These are phyloP conservation scores for Hermaeophaga mercurialis DNA, from an alignment of 2,888 invertebrate genomes.

Conservation along the genomic window DNA sequence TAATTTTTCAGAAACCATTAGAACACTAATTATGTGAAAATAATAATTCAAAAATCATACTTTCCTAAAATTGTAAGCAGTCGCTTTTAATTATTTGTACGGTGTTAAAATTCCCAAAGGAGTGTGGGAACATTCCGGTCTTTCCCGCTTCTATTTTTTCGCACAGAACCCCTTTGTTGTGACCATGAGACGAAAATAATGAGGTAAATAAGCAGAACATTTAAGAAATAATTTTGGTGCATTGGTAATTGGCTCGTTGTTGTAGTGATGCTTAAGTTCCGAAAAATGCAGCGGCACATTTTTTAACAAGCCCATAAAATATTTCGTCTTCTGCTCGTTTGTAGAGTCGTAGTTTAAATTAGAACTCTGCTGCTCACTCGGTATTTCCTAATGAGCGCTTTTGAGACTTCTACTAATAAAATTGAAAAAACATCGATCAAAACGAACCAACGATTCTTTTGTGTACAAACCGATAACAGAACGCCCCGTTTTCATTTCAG, in stretches of 20 bases:
- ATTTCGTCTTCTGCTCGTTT: constrained; percentile 34
- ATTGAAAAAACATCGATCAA: constrained; percentile 5
- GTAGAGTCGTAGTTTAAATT: constrained; percentile 33
- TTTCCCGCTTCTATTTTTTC: constrained; percentile 16
- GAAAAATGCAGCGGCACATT: constrained; percentile 40
- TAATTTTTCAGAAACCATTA: too few relatives aligned
- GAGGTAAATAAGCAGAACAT: constrained; percentile 27
- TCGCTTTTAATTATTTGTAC: too few relatives aligned
- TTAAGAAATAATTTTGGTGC: constrained; percentile 34
- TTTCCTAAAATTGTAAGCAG: too few relatives aligned
- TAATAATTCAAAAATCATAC: too few relatives aligned
- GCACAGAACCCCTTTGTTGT: constrained; percentile 19
- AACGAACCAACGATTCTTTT: not conserved
- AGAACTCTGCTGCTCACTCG: constrained; percentile 32
- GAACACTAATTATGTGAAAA: too few relatives aligned
- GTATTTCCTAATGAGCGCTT: constrained; percentile 46
- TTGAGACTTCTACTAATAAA: constrained; percentile 29
- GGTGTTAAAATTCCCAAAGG: not conserved
- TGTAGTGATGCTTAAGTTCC: constrained; percentile 34
- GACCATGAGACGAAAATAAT: constrained; percentile 23
- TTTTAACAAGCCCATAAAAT: constrained; percentile 42
- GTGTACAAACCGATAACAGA: not conserved
- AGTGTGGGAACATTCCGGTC: constrained; percentile 20
- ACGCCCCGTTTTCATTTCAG: not conserved
- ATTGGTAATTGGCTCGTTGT: constrained; percentile 30